Evolutionary conservation across 2,888 invertebrate genomes (phyloP).

Genomic region (Aphodius sticticus): DNA sequence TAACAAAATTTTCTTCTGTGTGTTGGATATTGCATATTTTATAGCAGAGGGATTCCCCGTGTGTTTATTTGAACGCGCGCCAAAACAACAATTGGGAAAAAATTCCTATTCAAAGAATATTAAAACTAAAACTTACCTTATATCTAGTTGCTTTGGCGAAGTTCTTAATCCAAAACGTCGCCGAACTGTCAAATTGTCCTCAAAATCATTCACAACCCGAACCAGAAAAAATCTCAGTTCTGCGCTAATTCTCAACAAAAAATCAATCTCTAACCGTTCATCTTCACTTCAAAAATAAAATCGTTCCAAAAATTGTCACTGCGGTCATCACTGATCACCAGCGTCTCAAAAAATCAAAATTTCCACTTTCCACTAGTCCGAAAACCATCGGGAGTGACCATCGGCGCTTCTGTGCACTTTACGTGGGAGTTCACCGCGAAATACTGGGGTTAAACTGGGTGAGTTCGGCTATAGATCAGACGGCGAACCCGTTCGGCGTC

Average conservation of each 20-base stretch:
- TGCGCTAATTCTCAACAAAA: background rate
- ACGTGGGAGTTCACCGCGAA: background rate
- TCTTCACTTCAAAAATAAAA: background rate
- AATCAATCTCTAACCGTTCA: background rate
- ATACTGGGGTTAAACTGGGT: background rate
- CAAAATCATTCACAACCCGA: background rate
- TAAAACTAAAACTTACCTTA: background rate
- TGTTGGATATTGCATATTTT: too few species aligned
- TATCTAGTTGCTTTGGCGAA: background rate
- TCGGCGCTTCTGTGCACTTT: background rate
- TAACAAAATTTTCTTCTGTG: too few species aligned
- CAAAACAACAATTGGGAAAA: background rate
- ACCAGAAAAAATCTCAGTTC: background rate
- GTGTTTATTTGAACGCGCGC: background rate
- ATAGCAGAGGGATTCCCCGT: background rate
- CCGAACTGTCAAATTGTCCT: background rate
- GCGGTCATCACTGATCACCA: background rate
- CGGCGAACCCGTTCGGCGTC: slow-evolving; percentile 20
- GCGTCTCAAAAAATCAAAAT: background rate
- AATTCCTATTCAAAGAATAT: background rate
- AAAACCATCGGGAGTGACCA: background rate
- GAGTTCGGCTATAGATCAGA: background rate
- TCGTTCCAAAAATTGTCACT: background rate
- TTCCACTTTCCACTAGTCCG: background rate
- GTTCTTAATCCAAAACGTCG: slow-evolving; percentile 4